Evolutionary conservation across 2,797 vertebrate genomes (phyloP).

Genomic region (Botia kubotai): DNA sequence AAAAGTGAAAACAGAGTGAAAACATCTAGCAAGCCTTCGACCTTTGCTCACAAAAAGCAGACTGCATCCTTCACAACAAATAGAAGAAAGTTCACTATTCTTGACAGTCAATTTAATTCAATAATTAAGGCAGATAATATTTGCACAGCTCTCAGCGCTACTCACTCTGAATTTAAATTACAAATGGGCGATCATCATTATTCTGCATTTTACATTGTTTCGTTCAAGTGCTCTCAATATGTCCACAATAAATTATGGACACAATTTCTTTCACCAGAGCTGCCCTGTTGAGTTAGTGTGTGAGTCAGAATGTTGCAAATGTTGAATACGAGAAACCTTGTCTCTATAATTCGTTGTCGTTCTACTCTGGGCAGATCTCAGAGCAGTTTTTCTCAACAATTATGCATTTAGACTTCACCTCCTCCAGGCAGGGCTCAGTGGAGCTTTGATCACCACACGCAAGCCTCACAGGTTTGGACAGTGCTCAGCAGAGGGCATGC

Average conservation of each 20-base stretch:
- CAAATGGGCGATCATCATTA: neutral
- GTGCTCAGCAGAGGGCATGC: constrained; percentile 20
- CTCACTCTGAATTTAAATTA: neutral
- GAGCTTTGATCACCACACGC: constrained; percentile 48
- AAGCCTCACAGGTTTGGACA: neutral
- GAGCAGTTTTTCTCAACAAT: constrained; percentile 10
- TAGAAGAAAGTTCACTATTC: neutral
- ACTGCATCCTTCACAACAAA: neutral
- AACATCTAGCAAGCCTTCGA: constrained; percentile 14
- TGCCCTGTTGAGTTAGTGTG: too few species aligned
- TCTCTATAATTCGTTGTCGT: constrained; percentile 7
- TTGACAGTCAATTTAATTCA: neutral
- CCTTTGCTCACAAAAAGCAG: constrained; percentile 1
- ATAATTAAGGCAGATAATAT: neutral
- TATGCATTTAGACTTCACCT: constrained; percentile 23
- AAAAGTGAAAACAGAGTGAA: neutral
- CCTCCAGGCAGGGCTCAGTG: constrained; percentile 40
- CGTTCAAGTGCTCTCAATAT: neutral
- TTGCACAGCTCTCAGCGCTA: neutral
- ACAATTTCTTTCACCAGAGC: neutral
- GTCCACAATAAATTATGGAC: constrained; percentile 5
- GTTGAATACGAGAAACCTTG: too few species aligned
- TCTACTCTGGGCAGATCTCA: constrained; percentile 10
- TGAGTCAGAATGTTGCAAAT: neutral
- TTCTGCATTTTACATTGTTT: neutral